phyloP scores from a whole-genome alignment of 2,113 vertebrate genomes.

The Thamnophis sirtalis region DNA sequence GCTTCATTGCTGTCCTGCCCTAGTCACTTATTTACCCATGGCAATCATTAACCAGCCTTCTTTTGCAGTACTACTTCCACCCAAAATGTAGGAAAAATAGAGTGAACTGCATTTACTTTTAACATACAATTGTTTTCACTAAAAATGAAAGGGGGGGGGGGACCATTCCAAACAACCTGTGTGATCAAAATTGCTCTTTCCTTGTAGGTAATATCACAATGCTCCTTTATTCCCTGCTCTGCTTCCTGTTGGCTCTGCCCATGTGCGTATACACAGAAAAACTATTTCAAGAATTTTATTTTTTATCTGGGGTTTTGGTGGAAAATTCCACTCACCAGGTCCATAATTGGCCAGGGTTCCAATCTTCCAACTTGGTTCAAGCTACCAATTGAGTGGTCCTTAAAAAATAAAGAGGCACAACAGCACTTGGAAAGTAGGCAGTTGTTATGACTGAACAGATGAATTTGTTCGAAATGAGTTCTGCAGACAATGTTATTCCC shows the following conservation, averaged over 20 bases:
- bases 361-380: not conserved
- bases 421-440: no score
- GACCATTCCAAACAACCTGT: not conserved
- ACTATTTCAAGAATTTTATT: not conserved
- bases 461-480: not conserved
- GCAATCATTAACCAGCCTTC: conserved; percentile 17
- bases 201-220: not conserved
- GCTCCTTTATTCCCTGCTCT: not conserved
- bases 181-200: not conserved
- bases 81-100: not conserved
- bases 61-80: not conserved
- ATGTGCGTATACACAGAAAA: not conserved
- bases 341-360: not conserved
- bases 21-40: not conserved
- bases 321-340: not conserved
- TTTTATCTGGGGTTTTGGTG: not conserved
- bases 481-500: not conserved
- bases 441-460: not conserved
- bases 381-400: not conserved
- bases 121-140: not conserved
- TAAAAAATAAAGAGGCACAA: not conserved
- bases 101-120: not conserved
- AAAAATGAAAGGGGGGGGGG: not conserved
- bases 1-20: not conserved
- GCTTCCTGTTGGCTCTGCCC: not conserved